These are phyloP conservation scores for Diadumene lineata DNA, from an alignment of 92 coral and sea anemone genomes.

Conservation along the genomic window DNA sequence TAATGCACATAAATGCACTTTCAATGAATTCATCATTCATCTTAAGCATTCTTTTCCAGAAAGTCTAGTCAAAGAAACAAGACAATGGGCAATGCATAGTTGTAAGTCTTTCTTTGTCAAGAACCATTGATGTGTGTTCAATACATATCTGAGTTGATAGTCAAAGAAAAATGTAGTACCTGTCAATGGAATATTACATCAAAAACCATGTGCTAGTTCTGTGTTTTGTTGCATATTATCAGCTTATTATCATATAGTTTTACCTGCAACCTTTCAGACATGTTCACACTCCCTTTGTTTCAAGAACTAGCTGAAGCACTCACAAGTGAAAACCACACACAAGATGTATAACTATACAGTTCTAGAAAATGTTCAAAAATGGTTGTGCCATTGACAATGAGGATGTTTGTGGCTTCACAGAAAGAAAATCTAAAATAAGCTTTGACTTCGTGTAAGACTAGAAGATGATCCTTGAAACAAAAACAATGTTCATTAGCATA, in stretches of 20 bases:
- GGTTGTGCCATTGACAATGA: too few relatives aligned
- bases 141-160: background rate
- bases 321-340: too few relatives aligned
- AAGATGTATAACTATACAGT: too few relatives aligned
- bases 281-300: background rate
- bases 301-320: too few relatives aligned
- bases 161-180: background rate
- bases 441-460: too few relatives aligned
- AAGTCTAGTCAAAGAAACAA: background rate
- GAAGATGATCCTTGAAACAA: background rate
- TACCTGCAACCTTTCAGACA: background rate
- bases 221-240: background rate
- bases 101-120: background rate
- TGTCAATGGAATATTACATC: background rate
- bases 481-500: conserved; percentile 8
- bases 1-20: background rate
- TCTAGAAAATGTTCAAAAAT: too few relatives aligned
- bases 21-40: background rate
- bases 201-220: conserved; percentile 21
- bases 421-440: too few relatives aligned
- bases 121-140: background rate
- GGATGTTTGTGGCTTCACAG: too few relatives aligned
- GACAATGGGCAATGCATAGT: background rate
- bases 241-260: background rate
- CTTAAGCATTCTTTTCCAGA: conserved; percentile 3